These are phyloP conservation scores for Drosophila prostipennis DNA, from an alignment of 2,888 invertebrate genomes.

Conservation along the genomic window DNA sequence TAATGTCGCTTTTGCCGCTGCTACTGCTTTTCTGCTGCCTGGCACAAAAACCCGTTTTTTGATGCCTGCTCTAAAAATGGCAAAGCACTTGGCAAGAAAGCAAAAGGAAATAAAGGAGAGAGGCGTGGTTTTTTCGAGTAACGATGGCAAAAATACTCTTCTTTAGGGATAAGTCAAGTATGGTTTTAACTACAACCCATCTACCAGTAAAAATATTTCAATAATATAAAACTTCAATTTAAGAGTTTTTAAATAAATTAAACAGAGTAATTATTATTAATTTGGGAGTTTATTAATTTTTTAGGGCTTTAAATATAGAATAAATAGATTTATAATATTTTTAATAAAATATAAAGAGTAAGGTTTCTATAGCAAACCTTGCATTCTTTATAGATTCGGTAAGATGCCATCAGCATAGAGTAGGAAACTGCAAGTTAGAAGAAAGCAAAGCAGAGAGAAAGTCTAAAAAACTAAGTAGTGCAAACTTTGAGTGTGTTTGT, in stretches of 20 bases:
- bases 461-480: constrained; percentile 24
- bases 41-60: constrained; percentile 59
- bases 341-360: too few species aligned
- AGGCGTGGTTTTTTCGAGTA: not conserved
- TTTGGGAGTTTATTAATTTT: not conserved
- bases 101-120: constrained; percentile 20
- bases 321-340: not conserved
- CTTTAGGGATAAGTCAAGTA: not conserved
- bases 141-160: constrained; percentile 8
- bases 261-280: too few species aligned
- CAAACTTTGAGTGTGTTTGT: constrained; percentile 27
- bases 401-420: not conserved
- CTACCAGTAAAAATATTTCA: too few species aligned
- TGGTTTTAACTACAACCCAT: too few species aligned
- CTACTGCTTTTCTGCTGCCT: constrained; percentile 36
- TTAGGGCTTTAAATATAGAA: not conserved
- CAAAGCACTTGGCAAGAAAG: constrained; percentile 39
- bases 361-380: too few species aligned
- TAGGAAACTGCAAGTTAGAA: not conserved
- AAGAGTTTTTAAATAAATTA: too few species aligned
- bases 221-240: too few species aligned
- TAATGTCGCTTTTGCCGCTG: constrained; percentile 43
- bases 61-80: constrained; percentile 50
- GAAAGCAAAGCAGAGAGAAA: not conserved
- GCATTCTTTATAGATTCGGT: not conserved